Evolutionary conservation across 2,888 invertebrate genomes (phyloP).

Genomic region (Augochlorella aurata): DNA sequence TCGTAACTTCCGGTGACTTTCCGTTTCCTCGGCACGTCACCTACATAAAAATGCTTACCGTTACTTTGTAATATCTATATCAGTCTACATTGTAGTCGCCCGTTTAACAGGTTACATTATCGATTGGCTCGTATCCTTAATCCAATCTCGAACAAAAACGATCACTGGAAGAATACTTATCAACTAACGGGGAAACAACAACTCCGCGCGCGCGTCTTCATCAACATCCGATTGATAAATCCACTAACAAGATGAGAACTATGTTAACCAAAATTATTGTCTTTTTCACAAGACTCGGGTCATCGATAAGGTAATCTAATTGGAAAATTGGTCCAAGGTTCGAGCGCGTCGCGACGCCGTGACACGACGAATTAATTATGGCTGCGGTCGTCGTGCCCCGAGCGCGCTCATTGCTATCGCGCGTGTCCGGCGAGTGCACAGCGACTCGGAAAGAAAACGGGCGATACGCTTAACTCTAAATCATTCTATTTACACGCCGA

Average conservation of each 20-base stretch:
- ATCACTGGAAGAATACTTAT: neutral
- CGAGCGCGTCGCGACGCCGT: constrained; percentile 31
- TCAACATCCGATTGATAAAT: constrained; percentile 29
- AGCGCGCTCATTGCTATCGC: neutral
- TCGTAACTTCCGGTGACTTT: neutral
- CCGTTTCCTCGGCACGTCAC: neutral
- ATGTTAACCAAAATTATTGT: constrained; percentile 69
- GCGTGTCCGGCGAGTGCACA: neutral
- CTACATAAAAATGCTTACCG: neutral
- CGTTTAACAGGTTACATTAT: constrained; percentile 9
- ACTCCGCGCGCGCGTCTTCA: neutral
- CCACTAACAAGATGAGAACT: constrained; percentile 33
- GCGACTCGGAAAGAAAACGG: constrained; percentile 5
- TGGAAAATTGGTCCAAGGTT: constrained; percentile 70
- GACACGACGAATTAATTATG: neutral
- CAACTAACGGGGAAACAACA: constrained; percentile 14
- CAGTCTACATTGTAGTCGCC: constrained; percentile 14
- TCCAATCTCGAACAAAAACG: neutral
- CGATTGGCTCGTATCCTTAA: neutral
- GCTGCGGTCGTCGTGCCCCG: neutral
- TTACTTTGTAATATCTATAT: constrained; percentile 4
- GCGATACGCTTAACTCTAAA: constrained; percentile 21
- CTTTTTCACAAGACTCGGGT: constrained; percentile 62
- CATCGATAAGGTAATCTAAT: constrained; percentile 26
- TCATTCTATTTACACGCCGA: constrained; percentile 49